These are phyloP conservation scores for Formica aserva DNA, from an alignment of 2,888 invertebrate genomes.

Conservation along the genomic window DNA sequence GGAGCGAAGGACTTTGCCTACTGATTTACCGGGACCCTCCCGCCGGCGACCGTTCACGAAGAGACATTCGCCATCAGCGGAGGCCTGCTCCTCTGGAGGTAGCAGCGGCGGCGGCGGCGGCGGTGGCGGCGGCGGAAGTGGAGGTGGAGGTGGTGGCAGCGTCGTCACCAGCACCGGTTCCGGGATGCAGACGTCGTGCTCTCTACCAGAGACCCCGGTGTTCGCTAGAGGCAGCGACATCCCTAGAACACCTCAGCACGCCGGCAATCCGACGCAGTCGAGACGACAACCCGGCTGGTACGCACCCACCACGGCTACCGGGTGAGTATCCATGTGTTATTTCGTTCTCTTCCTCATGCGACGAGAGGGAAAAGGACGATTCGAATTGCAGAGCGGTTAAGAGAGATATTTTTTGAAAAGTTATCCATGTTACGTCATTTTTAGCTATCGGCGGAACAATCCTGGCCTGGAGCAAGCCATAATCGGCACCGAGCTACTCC, in stretches of 20 bases:
- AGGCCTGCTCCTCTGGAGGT: slow-evolving; percentile 93
- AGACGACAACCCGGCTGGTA: slow-evolving; percentile 85
- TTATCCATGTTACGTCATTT: background rate
- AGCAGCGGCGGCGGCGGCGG: slow-evolving; percentile 92
- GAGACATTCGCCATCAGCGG: slow-evolving; percentile 90
- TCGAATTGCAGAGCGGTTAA: background rate
- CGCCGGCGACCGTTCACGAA: slow-evolving; percentile 85
- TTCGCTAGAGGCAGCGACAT: slow-evolving; percentile 94
- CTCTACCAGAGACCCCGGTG: slow-evolving; percentile 95
- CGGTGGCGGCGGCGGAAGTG: slow-evolving; percentile 86
- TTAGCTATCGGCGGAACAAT: slow-evolving; percentile 84
- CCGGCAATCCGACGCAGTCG: slow-evolving; percentile 84
- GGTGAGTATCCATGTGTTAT: slow-evolving; percentile 75
- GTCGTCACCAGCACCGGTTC: slow-evolving; percentile 81
- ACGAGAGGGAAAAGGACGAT: background rate
- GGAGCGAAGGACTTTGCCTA: slow-evolving; percentile 91
- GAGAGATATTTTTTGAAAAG: background rate
- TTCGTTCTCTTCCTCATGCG: background rate
- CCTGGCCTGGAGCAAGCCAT: slow-evolving; percentile 87
- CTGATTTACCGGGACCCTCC: slow-evolving; percentile 88
- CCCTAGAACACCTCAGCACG: slow-evolving; percentile 92
- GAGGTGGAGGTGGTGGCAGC: slow-evolving; percentile 87
- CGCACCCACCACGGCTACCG: slow-evolving; percentile 83
- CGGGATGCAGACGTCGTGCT: slow-evolving; percentile 93
- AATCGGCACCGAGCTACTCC: slow-evolving; percentile 92